phyloP scores from a whole-genome alignment of 2,797 vertebrate genomes.

The Cacajao melanocephalus region DNA sequence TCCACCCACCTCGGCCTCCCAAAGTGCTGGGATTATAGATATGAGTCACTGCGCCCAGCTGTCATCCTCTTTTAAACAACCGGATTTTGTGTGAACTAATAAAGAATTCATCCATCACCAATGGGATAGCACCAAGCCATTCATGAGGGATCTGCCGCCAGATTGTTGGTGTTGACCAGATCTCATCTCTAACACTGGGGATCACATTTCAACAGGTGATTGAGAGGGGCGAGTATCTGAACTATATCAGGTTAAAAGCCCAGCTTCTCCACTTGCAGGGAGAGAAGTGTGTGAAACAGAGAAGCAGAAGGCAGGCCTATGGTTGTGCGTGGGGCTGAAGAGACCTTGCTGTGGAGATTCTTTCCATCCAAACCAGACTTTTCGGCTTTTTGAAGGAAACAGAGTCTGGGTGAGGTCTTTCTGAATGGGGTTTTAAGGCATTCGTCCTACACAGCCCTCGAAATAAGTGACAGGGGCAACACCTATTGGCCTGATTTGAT shows the following conservation, averaged over 20 bases:
- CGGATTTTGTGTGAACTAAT: no score
- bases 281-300: neutral
- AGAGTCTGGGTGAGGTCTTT: neutral
- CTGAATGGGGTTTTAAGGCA: neutral
- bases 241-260: neutral
- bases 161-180: no score
- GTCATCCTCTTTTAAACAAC: no score
- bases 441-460: neutral
- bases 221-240: no score
- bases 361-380: neutral
- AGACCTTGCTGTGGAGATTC: neutral
- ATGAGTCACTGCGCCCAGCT: no score
- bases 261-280: neutral
- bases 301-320: neutral
- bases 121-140: no score
- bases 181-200: no score
- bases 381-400: neutral
- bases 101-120: no score
- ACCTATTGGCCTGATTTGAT: neutral
- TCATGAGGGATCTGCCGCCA: no score
- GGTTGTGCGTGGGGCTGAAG: neutral
- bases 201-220: no score
- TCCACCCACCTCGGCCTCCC: no score
- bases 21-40: no score
- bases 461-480: neutral